These are phyloP conservation scores for Sebastes reedi DNA, from an alignment of 2,797 vertebrate species.

Conservation along the genomic window DNA sequence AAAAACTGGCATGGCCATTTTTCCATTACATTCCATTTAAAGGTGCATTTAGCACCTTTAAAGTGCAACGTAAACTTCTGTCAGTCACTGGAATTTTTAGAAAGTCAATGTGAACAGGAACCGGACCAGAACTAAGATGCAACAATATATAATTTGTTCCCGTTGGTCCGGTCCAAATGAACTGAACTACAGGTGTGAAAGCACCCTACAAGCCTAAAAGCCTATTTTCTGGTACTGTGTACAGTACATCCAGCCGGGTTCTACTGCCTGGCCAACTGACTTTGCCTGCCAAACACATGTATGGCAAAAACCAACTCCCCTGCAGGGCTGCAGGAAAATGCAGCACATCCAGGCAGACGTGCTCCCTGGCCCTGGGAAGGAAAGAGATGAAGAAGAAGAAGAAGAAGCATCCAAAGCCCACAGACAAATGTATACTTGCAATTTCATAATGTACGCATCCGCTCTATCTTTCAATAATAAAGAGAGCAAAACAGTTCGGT, in stretches of 20 bases:
- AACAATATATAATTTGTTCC: too few species aligned
- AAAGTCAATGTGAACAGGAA: fast-evolving
- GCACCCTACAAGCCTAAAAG: conserved; percentile 19
- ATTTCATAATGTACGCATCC: conserved; percentile 34
- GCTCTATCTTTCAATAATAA: conserved; percentile 41
- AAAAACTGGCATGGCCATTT: too few species aligned
- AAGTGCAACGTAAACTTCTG: too few species aligned
- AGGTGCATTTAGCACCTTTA: too few species aligned
- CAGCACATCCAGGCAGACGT: conserved; percentile 39
- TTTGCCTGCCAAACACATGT: conserved; percentile 73
- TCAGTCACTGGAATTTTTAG: too few species aligned
- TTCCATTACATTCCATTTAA: too few species aligned
- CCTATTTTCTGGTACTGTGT: conserved; percentile 37
- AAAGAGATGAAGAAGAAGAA: neutral
- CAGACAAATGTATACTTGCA: conserved; percentile 10
- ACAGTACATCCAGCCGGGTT: conserved; percentile 39
- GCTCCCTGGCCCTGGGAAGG: conserved; percentile 39
- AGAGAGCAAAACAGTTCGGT: conserved; percentile 35
- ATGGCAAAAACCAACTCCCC: conserved; percentile 49
- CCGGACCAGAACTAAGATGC: too few species aligned
- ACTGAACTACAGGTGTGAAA: neutral
- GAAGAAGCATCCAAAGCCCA: conserved; percentile 12
- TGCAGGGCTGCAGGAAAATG: conserved; percentile 31
- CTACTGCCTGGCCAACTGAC: conserved; percentile 42
- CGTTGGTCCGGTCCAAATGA: too few species aligned